A percentile compares a stretch with the other conserved stretches of the same genome.
Evolutionary conservation across 2,113 vertebrate genomes (phyloP).

Genomic region (Proteles cristata): DNA sequence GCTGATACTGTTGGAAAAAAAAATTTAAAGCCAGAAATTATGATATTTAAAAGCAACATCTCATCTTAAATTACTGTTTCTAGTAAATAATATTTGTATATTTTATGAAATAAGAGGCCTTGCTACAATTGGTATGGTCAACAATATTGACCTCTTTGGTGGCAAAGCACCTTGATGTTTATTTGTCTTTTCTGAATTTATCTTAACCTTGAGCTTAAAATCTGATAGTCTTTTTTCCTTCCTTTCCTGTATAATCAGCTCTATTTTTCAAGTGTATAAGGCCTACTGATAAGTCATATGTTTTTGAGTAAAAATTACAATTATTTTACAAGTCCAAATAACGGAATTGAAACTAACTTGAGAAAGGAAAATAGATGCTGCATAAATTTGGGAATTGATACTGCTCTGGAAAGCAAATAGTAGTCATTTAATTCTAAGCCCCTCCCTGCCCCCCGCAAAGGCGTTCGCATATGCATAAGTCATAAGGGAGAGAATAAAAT

Average conservation of each 20-base stretch:
- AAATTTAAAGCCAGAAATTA: not conserved
- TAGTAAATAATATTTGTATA: not conserved
- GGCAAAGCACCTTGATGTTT: not conserved
- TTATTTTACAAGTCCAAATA: not conserved
- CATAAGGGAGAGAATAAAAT: not conserved
- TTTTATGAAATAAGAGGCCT: not conserved
- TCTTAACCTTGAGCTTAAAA: not conserved
- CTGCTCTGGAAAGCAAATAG: not conserved
- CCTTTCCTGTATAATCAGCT: not conserved
- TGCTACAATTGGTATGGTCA: not conserved
- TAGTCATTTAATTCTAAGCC: too few relatives aligned
- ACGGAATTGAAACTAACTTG: not conserved
- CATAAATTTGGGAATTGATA: not conserved
- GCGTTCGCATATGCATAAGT: not conserved
- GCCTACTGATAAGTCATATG: not conserved
- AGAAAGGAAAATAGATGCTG: slow-evolving; percentile 1
- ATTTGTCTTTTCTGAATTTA: not conserved
- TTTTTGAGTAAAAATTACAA: slow-evolving; percentile 39
- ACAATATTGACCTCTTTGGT: not conserved
- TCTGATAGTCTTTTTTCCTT: not conserved
- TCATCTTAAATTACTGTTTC: not conserved
- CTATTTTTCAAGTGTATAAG: not conserved
- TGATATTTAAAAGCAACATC: not conserved
- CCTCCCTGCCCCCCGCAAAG: too few relatives aligned
- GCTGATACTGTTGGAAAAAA: not conserved